Base-by-base conservation (phyloP, 2,113 vertebrate genomes). In the Toxotes jaculatrix region DNA sequence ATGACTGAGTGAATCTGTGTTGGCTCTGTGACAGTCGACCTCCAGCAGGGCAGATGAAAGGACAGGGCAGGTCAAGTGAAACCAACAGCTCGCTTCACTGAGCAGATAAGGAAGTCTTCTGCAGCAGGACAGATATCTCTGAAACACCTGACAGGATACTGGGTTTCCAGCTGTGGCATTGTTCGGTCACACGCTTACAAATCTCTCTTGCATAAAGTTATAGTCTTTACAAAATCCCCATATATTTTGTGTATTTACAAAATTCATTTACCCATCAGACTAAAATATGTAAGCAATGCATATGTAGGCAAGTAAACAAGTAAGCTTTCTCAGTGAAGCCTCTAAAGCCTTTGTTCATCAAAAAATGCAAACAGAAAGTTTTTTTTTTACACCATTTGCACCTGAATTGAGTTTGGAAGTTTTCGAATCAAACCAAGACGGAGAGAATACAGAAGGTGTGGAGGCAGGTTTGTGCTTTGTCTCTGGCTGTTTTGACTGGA, bases 401-500 rank as follows among this genome's bases (percentile, higher is more conserved):
- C 78, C 80, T 75, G 64, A 40, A 69, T 45, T 1, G 49, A 0
- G 10, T 74, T 36, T 45, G 11, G 40, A 53, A 78, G 17, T 42
- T 71, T 73, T 67, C 65, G 45, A 49, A 60, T 70, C 55, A 27
- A 57, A 72, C 45, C 69, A 57, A 86, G 77, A 82, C 19, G 74
- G 80, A 74, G 76, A 71, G 38, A 53, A 11, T 13, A 23, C 51
- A 13, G 43, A n/a, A 36, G 56, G 59, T 79, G 78, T 40, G 10
- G 68, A 83, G 68, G 83, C 53, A 36, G 27, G 17, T 14, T n/a
- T 61, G 56, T 83, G 73, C 73, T 83, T 56, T 79, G 86, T 86
- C 85, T 84, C 34, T 11, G 32, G 64, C 63, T 91, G 89, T 91
- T 92, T 86, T 83, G 87, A 9, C 91, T 91, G 56, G 74, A 89